Evolutionary conservation across 2,113 vertebrate genomes (phyloP).

Genomic region (Pollimyrus isidori): DNA sequence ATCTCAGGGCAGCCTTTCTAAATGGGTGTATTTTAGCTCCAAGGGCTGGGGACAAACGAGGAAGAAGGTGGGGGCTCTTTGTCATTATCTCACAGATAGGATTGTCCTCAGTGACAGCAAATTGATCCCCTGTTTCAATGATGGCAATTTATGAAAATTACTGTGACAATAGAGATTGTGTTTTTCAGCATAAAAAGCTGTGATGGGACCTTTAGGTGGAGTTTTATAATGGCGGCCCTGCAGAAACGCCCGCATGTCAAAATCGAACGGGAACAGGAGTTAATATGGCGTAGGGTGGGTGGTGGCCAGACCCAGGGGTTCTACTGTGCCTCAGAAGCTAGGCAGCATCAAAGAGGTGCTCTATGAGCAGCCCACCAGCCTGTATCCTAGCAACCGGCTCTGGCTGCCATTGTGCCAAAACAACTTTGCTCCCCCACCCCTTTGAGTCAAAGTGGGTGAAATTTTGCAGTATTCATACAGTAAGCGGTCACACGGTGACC

Average conservation of each 20-base stretch:
- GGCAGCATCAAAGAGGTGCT: slow-evolving; percentile 42
- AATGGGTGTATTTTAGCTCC: slow-evolving; percentile 13
- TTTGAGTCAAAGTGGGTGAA: neutral
- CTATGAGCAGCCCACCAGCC: slow-evolving; percentile 40
- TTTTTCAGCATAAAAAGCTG: neutral
- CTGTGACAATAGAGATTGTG: neutral
- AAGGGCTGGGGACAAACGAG: neutral
- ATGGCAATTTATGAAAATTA: neutral
- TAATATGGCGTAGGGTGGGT: neutral
- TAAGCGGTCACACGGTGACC: neutral
- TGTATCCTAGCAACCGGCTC: slow-evolving; percentile 47
- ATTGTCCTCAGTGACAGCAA: neutral
- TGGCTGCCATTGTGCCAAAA: slow-evolving; percentile 29
- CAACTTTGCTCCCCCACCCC: slow-evolving; percentile 19
- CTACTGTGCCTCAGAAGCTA: slow-evolving; percentile 21
- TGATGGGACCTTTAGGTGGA: neutral
- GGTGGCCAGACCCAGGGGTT: slow-evolving; percentile 3
- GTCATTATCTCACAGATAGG: neutral
- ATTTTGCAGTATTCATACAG: neutral
- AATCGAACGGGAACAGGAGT: neutral
- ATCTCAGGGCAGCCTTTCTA: slow-evolving; percentile 37
- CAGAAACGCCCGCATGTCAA: neutral
- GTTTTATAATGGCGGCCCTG: neutral
- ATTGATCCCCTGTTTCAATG: neutral
- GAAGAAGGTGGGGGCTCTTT: neutral